Base-by-base conservation (phyloP, 2,113 vertebrate species). In the Nannobrachium achirus region DNA sequence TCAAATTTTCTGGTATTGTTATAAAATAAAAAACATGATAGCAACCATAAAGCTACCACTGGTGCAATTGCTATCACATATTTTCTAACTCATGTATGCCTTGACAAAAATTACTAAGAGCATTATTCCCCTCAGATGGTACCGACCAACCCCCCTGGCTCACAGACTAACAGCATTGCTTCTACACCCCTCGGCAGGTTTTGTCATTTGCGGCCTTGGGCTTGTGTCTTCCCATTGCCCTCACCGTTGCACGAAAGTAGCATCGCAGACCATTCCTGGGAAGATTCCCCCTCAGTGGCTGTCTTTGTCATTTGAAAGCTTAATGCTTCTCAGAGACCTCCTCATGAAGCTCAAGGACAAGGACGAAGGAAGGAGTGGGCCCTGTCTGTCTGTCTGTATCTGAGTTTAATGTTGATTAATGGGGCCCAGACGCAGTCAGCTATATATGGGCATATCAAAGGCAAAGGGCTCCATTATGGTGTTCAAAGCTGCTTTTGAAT, bases 181-280 rank as follows among this genome's bases (percentile, higher is more conserved):
- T 79, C 51, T 39, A 33, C 63, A 55, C 61, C 39, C 6, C 69
- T 84, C 74, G 77, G 66, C 75, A 76, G 56, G 19, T 73, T 76
- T 75, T 69, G 59, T 73, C 45, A 0, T 67, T 77, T 67, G 45
- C 10, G 18, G 39, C 52, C 33, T 18, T 10, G 56, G 40, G 56
- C 42, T 49, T 48, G 39, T 25, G 59, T 60, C 56, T 73, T 20
- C 45, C 8, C 48, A 50, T 45, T 14, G 25, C 45, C 58, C 49
- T 60, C 51, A 52, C 16, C 51, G 40, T 33, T 13, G 7, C 9
- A 49, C 46, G n/a, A 53, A 20, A 60, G 50, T 11, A 7, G 19
- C 40, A 44, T n/a, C 6, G 25, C 25, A 59, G 11, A 8, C 18
- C 60, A 53, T 61, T 42, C 63, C 57, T 78, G 25, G 46, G 6